These are phyloP conservation scores for Lutraria rhynchaena DNA, from an alignment of 1,140 invertebrate species.

Conservation along the genomic window DNA sequence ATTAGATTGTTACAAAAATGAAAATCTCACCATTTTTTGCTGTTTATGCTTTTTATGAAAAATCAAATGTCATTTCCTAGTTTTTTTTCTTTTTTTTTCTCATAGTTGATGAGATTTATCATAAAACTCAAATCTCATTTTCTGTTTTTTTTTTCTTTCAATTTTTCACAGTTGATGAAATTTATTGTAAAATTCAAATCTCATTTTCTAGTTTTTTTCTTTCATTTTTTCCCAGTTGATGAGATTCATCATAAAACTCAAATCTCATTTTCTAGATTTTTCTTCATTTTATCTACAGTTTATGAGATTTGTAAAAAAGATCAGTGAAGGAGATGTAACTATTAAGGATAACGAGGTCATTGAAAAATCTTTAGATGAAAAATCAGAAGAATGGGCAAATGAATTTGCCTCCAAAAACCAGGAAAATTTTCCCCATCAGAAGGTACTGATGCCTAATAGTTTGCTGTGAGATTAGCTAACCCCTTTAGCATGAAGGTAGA, in stretches of 20 bases:
- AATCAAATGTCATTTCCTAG: no score
- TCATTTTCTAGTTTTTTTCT: neutral
- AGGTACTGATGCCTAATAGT: conserved; percentile 43
- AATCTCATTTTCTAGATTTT: conserved; percentile 11
- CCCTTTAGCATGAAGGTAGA: no score
- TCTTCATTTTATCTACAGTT: conserved; percentile 84
- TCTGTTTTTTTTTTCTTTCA: no score
- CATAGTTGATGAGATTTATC: no score
- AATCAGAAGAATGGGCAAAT: conserved; percentile 73
- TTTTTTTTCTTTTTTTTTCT: no score
- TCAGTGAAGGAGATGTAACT: conserved; percentile 86
- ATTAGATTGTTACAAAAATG: no score
- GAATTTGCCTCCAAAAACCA: conserved; percentile 68
- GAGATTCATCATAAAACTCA: neutral
- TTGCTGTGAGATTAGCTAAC: no score
- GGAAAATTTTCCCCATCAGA: conserved; percentile 30
- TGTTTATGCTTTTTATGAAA: no score
- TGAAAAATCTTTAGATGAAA: conserved; percentile 68
- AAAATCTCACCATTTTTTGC: no score
- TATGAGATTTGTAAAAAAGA: conserved; percentile 92
- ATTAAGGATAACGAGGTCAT: conserved; percentile 79
- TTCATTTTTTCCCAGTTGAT: neutral
- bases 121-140: no score
- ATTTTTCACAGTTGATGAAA: no score
- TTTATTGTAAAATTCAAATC: no score